Percentiles rank a stretch among this genome's conserved stretches.
Evolutionary conservation across 53 echinoderm and acorn worm species (phyloP).

Genomic region (Astropecten irregularis): DNA sequence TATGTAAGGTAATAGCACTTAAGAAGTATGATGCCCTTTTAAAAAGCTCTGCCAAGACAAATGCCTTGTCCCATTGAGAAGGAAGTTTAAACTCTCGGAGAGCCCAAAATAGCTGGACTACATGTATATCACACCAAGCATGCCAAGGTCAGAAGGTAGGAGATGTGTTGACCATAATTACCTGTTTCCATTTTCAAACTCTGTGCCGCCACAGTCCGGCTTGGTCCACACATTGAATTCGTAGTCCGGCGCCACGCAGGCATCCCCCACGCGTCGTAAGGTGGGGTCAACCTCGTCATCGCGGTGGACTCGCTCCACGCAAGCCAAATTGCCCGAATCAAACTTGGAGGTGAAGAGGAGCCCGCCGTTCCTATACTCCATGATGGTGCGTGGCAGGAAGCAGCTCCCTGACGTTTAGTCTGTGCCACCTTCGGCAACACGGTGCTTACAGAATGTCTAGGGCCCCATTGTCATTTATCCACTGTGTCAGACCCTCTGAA

Average conservation of each 20-base stretch:
- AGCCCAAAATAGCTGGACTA: too few species aligned
- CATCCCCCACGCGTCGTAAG: slow-evolving; percentile 73
- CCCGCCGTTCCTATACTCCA: slow-evolving; percentile 84
- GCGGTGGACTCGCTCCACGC: slow-evolving; percentile 75
- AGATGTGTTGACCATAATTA: too few species aligned
- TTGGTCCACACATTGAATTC: slow-evolving; percentile 98
- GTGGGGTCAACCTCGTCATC: slow-evolving; percentile 74
- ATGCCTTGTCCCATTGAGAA: too few species aligned
- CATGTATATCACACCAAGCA: too few species aligned
- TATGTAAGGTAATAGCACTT: too few species aligned
- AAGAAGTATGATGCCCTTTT: too few species aligned
- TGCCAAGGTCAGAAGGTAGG: too few species aligned
- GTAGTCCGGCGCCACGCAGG: slow-evolving; percentile 70
- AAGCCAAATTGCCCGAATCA: slow-evolving; percentile 96
- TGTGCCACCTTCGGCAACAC: slow-evolving; percentile 16
- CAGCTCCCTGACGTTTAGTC: background rate
- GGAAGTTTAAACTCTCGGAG: too few species aligned
- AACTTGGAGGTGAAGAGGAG: slow-evolving; percentile 97
- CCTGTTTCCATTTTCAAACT: slow-evolving; percentile 98
- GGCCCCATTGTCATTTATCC: background rate
- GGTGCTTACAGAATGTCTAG: background rate
- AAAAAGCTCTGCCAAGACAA: too few species aligned
- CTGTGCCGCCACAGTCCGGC: slow-evolving; percentile 95
- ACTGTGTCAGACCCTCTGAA: background rate
- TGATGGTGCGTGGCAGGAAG: background rate